Evolutionary conservation across 2,113 vertebrate species (phyloP), one percentile per base, ranked within the genome.

Genomic region (Proterorhinus semilunaris): DNA sequence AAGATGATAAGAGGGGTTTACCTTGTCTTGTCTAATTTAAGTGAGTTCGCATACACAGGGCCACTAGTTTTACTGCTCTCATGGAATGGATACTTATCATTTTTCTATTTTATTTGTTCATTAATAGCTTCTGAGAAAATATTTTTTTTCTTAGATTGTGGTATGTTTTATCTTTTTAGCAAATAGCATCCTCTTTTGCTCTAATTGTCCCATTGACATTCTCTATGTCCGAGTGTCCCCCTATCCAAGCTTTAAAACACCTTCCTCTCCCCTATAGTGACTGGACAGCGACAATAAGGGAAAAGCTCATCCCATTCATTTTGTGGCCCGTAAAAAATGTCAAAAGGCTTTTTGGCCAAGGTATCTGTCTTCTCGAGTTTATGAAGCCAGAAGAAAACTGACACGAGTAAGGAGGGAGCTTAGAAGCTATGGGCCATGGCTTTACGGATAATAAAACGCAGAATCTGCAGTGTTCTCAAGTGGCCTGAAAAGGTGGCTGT

Each of bases 331-430:
- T 61, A 45, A 44, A 61, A 61, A 61, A 61, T 43, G 42, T 44
- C 15, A 44, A 45, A 44, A 61, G 58, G 42, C 36, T 44, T 61
- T 61, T 61, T 44, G 15, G 58, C 58, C 42, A 13, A 9, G 58
- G 42, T 43, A 45, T 42, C 58, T n/a, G 42, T 44, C 58, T 44
- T 27, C 17, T 55, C 27, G 42, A 61, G 58, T 61, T 61, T 61
- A 61, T 45, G 42, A 45, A 45, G 58, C 58, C 58, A 61, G 58
- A 45, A 61, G 53, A 58, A 61, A 61, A 43, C 13, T 61, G 58
- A 44, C 42, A 61, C 44, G 53, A 55, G 53, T 55, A 27, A 55
- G 53, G 17, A 21, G 52, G 8, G 58, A 45, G 58, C 44, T 61
- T 61, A n/a, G 36, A 61, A 61, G 42, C 42, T 42, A 61, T 43